Evolutionary conservation across 2,888 invertebrate genomes (phyloP).

Genomic region (Dexiosoma caninum): DNA sequence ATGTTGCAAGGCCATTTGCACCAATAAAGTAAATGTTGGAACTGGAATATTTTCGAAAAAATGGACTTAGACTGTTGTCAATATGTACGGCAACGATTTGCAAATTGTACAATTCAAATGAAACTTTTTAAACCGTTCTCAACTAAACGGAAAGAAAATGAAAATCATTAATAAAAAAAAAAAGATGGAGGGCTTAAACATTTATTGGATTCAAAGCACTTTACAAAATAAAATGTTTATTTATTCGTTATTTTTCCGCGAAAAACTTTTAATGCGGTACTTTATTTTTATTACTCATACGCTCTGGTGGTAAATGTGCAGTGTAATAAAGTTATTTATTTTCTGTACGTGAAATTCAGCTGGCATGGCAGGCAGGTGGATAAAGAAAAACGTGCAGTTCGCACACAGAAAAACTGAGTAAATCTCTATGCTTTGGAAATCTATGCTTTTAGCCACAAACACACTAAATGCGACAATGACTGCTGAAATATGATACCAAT

Average conservation of each 20-base stretch:
- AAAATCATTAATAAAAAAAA: too few species aligned
- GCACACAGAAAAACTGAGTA: neutral
- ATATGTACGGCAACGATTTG: too few species aligned
- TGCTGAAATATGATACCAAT: conserved; percentile 11
- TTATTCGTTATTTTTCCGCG: neutral
- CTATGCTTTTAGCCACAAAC: neutral
- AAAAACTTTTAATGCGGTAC: neutral
- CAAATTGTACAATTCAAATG: too few species aligned
- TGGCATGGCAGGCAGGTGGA: neutral
- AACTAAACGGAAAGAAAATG: too few species aligned
- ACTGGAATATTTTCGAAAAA: too few species aligned
- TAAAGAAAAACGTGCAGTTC: neutral
- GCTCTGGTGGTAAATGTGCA: neutral
- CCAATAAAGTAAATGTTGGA: too few species aligned
- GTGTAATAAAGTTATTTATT: neutral
- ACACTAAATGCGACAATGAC: neutral
- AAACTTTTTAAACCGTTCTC: too few species aligned
- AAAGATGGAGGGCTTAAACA: neutral
- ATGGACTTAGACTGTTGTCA: too few species aligned
- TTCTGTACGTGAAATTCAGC: conserved; percentile 4
- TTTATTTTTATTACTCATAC: conserved; percentile 40
- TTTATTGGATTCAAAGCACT: neutral
- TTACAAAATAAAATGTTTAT: neutral
- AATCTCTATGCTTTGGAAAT: too few species aligned
- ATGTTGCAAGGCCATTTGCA: too few species aligned